Base-by-base conservation (phyloP, 2,888 invertebrate genomes). In the Acrocyrtus sp. region DNA sequence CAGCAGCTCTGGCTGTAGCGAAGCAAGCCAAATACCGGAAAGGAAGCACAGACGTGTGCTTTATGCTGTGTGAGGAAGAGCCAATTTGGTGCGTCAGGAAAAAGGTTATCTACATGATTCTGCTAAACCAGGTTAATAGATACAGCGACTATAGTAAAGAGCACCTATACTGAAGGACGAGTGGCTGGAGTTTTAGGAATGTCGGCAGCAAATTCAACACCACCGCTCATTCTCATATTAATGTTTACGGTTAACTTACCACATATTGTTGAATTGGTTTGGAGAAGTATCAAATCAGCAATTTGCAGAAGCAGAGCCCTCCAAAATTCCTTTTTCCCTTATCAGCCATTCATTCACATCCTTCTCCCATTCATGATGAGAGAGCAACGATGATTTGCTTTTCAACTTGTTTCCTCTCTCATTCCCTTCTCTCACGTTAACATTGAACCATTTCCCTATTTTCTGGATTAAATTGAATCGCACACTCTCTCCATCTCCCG, bases 271-370 rank as follows among this genome's bases (percentile, higher is more conserved):
- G 45, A 53, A 50, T 26, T 43, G 22, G 39, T 51, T 63, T 54
- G 39, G 63, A 63, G 50, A 63, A 63, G 19, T 51, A 63, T 51
- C 62, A 63, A 63, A 63, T 63, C 62, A 63, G 62, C 62, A 53
- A 53, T 63, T 63, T 53, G 41, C 41, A 63, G 53, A 43, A 24
- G 26, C 12, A 41, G 17, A 41, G 41, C 15, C 15, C 15, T 3
- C 3, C 15, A 41, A 17, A 41, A 34, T 34, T 34, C 12, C 34
- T 2, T 41, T 50, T 62, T 62, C 39, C 43, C 51, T 62, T 50
- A 50, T 62, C 50, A 45, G n/a, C 2, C 41, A n/a, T 29, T 21
- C 29, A 47, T 47, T 60, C 60, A 15, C 45, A 21, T 29, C 43
- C 27, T 10, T 39, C 8, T 39, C 12, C 39, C 12, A 10, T 39